These are phyloP conservation scores for Oithona nana DNA, from an alignment of 2,888 invertebrate species.

Conservation along the genomic window DNA sequence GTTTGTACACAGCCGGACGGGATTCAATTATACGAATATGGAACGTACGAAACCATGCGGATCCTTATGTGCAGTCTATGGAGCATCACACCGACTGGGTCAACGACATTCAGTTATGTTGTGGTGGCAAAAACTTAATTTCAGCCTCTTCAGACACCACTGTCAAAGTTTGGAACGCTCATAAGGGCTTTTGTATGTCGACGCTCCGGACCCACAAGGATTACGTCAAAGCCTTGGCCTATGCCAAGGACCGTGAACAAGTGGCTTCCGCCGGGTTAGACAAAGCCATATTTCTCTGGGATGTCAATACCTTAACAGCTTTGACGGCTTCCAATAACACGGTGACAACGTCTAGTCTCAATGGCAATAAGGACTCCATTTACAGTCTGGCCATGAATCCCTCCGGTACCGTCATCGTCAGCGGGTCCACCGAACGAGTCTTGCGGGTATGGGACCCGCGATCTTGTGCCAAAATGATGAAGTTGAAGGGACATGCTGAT, in stretches of 20 bases:
- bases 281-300: conserved; percentile 92
- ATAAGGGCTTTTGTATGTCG: conserved; percentile 98
- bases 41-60: conserved; percentile 21
- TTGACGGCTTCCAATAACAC: conserved; percentile 96
- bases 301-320: conserved; percentile 90
- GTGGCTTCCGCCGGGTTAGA: conserved; percentile 89
- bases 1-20: conserved; percentile 85
- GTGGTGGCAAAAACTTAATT: conserved; percentile 90
- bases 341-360: conserved; percentile 47
- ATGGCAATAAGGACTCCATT: conserved; percentile 51
- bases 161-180: conserved; percentile 98
- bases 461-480: conserved; percentile 80
- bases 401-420: conserved; percentile 79
- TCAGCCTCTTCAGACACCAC: conserved; percentile 98
- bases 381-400: conserved; percentile 98
- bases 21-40: conserved; percentile 78
- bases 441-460: conserved; percentile 93
- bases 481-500: conserved; percentile 87
- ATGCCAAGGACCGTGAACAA: conserved; percentile 80
- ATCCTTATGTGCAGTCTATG: conserved; percentile 43
- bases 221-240: conserved; percentile 91
- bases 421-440: conserved; percentile 88
- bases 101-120: conserved; percentile 93
- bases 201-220: conserved; percentile 93
- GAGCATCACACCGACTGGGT: conserved; percentile 99